phyloP scores from a whole-genome alignment of 2,113 vertebrate genomes.

The Columba janthina region DNA sequence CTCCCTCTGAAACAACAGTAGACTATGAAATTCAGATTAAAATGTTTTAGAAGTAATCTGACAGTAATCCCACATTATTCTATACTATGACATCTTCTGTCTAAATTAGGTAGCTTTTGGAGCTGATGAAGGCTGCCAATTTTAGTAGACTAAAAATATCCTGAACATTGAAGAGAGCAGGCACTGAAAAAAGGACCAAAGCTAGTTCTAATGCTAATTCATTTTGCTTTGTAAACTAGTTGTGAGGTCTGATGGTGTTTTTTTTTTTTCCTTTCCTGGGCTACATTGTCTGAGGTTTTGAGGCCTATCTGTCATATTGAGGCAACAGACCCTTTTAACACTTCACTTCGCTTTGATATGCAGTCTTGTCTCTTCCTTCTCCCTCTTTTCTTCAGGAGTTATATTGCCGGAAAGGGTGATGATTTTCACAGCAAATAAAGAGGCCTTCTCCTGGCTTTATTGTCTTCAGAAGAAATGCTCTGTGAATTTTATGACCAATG shows the following conservation, averaged over 20 bases:
- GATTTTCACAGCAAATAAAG: slow-evolving; percentile 88
- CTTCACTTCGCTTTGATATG: slow-evolving; percentile 91
- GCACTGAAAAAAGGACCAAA: background rate
- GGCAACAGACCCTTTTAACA: slow-evolving; percentile 84
- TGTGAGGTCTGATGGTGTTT: slow-evolving; percentile 73
- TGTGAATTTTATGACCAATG: slow-evolving; percentile 71
- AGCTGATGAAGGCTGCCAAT: background rate
- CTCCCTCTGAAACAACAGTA: background rate
- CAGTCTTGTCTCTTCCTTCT: slow-evolving; percentile 82
- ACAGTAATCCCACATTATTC: background rate
- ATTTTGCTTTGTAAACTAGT: slow-evolving; percentile 81
- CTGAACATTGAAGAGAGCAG: background rate
- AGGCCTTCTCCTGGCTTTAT: slow-evolving; percentile 74
- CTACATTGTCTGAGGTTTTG: slow-evolving; percentile 81
- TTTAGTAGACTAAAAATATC: background rate
- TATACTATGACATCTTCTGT: background rate
- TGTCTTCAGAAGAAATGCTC: slow-evolving; percentile 74
- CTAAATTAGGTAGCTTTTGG: background rate
- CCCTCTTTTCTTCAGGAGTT: slow-evolving; percentile 80
- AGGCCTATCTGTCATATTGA: slow-evolving; percentile 86
- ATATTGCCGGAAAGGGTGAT: slow-evolving; percentile 86
- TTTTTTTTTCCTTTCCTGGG: slow-evolving; percentile 56
- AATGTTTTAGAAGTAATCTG: background rate
- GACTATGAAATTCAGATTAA: background rate
- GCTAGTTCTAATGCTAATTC: slow-evolving; percentile 84